Evolutionary conservation across 2,113 vertebrate species (phyloP), one percentile per base, ranked within the genome.

Genomic region (Dissostichus mawsoni): DNA sequence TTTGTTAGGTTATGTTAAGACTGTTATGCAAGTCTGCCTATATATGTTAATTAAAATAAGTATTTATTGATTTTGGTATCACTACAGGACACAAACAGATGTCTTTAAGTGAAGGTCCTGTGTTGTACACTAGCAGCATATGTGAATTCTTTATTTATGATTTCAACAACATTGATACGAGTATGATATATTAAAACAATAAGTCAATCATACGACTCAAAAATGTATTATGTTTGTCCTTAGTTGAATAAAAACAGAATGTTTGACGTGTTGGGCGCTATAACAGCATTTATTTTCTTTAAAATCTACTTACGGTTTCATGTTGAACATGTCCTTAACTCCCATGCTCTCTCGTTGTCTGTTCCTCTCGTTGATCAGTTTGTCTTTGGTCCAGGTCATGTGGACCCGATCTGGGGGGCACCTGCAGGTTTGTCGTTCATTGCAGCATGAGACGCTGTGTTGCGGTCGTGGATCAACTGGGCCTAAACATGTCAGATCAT

Each of bases 321-420:
- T 96, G 90, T 93, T 98, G 87, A 99, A 99, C 78, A 99, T 85
- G 89, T 98, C 98, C 78, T 96, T 96, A 61, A 97, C 95, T 0
- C 92, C 93, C 5, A 96, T 69, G 12, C 84, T 80, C 13, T 98
- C 97, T 85, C 95, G 96, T 18, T 84, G 94, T 86, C 93, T 96
- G 89, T 95, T 93, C 76, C 96, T 96, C 89, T 99, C 98, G 0
- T 93, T 90, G 0, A 92, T 59, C 72, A 97, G 91, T 77, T 97
- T 99, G 67, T 99, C 97, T 94, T 98, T 98, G 14, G 98, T 99
- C 98, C 98, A 99, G 18, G 98, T 99, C 98, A 99, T 99, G 16
- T 99, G 98, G 76, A 98, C 95, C 8, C 91, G 94, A 64, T 98
- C 97, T 0, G 96, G 92, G 0, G 20, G 56, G 92, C 68, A 16